Evolutionary conservation across 2,888 invertebrate species (phyloP).

Genomic region (Eristalinus sepulchralis): DNA sequence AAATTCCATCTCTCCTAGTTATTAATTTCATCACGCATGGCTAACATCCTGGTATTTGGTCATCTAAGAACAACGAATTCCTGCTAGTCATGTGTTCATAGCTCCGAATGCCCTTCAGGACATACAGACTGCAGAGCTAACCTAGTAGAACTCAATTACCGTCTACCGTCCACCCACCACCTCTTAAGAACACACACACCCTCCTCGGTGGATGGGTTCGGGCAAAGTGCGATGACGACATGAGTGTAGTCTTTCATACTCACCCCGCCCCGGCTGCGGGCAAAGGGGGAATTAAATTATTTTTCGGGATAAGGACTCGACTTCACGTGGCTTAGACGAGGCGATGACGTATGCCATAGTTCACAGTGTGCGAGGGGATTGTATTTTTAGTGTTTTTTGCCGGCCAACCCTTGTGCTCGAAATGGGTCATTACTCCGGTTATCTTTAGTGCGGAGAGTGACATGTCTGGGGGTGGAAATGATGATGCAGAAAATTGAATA

Average conservation of each 20-base stretch:
- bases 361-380: background rate
- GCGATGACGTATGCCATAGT: background rate
- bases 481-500: conserved; percentile 59
- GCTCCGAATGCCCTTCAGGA: conserved; percentile 39
- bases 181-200: background rate
- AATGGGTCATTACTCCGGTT: conserved; percentile 51
- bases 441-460: conserved; percentile 8
- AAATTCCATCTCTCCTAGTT: conserved; percentile 52
- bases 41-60: conserved; percentile 60
- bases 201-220: background rate
- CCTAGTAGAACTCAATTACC: conserved; percentile 67
- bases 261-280: background rate
- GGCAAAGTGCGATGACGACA: background rate
- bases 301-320: background rate
- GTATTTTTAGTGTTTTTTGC: background rate
- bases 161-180: conserved; percentile 29
- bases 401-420: conserved; percentile 21
- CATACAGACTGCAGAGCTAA: conserved; percentile 16
- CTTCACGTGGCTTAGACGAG: conserved; percentile 1
- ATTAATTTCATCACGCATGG: conserved; percentile 70
- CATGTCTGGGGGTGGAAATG: conserved; percentile 24
- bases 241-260: background rate
- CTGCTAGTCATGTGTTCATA: conserved; percentile 54
- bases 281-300: background rate
- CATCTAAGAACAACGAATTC: conserved; percentile 63